These are phyloP conservation scores for Teleogryllus oceanicus DNA, from an alignment of 2,888 invertebrate species.

Conservation along the genomic window DNA sequence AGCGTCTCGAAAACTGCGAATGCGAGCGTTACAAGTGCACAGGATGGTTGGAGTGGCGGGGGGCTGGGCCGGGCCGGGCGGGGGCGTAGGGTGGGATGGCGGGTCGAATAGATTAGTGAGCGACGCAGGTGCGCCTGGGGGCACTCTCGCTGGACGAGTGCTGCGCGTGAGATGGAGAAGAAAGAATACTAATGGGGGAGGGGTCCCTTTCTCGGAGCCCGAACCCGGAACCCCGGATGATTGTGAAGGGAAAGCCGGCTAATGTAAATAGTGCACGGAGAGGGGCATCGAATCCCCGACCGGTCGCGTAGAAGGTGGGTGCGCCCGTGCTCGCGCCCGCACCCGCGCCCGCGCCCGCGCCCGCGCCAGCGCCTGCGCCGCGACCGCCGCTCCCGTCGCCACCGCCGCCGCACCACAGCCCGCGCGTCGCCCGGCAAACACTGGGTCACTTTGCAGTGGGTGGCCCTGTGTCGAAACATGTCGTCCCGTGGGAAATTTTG, in stretches of 20 bases:
- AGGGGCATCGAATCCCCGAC: neutral
- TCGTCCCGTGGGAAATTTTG: slow-evolving; percentile 9
- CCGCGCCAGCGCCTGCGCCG: neutral
- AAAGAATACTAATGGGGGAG: neutral
- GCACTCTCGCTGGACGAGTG: neutral
- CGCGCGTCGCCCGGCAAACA: neutral
- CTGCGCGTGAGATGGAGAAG: neutral
- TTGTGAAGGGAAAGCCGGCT: neutral
- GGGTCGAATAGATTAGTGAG: neutral
- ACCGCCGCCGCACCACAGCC: neutral
- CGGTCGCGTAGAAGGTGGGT: neutral
- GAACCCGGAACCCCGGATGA: neutral
- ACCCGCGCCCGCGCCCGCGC: neutral
- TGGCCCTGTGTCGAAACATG: neutral
- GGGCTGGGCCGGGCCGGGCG: too few relatives aligned
- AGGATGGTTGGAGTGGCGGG: too few relatives aligned
- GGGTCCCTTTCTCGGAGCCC: neutral
- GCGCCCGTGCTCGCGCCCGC: neutral
- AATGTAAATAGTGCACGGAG: neutral
- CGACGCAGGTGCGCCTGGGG: neutral
- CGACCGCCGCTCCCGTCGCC: neutral
- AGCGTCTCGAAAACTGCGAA: too few relatives aligned
- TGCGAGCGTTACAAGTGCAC: too few relatives aligned
- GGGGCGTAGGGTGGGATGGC: too few relatives aligned
- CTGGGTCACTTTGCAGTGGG: neutral